These are phyloP conservation scores for Phocides pigmalion DNA, from an alignment of 1,140 invertebrate genomes.

Conservation along the genomic window DNA sequence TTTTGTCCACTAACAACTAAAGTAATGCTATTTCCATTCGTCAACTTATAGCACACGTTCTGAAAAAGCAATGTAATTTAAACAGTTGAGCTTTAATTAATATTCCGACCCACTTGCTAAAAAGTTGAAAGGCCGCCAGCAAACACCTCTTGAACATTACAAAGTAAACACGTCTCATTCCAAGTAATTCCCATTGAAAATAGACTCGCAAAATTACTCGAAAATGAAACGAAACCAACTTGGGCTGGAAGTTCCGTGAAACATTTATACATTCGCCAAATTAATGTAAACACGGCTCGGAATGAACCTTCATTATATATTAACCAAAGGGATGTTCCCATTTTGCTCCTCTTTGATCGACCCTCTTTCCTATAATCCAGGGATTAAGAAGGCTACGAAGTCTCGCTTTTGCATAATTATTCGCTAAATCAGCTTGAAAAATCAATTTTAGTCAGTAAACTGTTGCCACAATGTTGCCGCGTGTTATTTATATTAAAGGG, in stretches of 20 bases:
- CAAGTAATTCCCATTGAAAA: conserved; percentile 11
- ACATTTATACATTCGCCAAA: conserved; percentile 60
- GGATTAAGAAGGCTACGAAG: conserved; percentile 66
- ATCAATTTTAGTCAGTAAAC: conserved; percentile 56
- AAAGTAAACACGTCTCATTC: conserved; percentile 7
- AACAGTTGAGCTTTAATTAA: background rate
- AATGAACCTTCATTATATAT: conserved; percentile 73
- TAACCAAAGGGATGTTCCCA: conserved; percentile 69
- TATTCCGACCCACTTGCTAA: background rate
- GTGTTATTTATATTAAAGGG: conserved; percentile 25
- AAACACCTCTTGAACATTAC: conserved; percentile 16
- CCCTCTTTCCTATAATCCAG: conserved; percentile 60
- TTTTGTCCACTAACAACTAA: too few species aligned
- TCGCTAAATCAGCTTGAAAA: conserved; percentile 64
- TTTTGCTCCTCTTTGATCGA: conserved; percentile 68
- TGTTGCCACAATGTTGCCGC: conserved; percentile 16
- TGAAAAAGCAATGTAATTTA: conserved; percentile 7
- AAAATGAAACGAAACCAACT: conserved; percentile 35
- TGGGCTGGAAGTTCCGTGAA: conserved; percentile 30
- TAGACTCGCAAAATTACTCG: conserved; percentile 26
- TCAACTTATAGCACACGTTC: too few species aligned
- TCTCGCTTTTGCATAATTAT: conserved; percentile 74
- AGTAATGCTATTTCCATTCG: too few species aligned
- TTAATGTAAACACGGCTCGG: conserved; percentile 73
- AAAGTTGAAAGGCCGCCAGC: conserved; percentile 4